A percentile compares a stretch with the other conserved stretches of the same genome.
Conservation (phyloP, 2,797 vertebrate species). For the Ptychobarbus kaznakovi region DNA sequence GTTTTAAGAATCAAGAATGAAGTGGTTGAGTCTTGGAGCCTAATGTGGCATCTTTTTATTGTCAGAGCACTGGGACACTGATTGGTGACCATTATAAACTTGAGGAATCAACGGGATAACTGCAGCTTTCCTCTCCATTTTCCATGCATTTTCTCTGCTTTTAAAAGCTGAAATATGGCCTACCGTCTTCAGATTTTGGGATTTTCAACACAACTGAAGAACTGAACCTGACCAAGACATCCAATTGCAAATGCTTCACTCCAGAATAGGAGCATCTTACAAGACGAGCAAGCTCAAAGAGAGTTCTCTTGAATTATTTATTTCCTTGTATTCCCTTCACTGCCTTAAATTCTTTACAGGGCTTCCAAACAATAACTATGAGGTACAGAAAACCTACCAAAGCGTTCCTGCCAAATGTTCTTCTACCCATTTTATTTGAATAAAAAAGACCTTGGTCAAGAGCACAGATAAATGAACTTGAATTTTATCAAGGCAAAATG, state of each 20-base stretch:
- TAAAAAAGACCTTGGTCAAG: conserved; percentile 36
- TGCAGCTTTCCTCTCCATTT: conserved; percentile 21
- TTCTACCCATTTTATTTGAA: conserved; percentile 25
- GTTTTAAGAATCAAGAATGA: conserved; percentile 29
- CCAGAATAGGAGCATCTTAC: not conserved
- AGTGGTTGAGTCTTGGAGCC: conserved; percentile 62
- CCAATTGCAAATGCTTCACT: conserved; percentile 24
- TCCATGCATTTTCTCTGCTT: conserved; percentile 17
- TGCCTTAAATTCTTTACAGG: conserved; percentile 77
- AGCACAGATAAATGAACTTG: conserved; percentile 38
- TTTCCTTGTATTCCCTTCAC: conserved; percentile 62
- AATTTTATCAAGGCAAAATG: conserved; percentile 27
- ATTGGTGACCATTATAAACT: conserved; percentile 48
- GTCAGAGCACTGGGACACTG: conserved; percentile 83
- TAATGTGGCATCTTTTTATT: conserved; percentile 66
- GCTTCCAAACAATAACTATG: conserved; percentile 73
- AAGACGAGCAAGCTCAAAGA: conserved; percentile 5
- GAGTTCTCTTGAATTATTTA: conserved; percentile 65
- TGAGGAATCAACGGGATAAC: conserved; percentile 43
- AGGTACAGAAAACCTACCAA: conserved; percentile 75
- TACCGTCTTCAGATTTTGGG: conserved; percentile 21
- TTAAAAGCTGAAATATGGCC: conserved; percentile 37
- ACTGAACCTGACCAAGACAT: conserved; percentile 1
- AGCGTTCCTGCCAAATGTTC: conserved; percentile 81
- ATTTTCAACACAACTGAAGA: conserved; percentile 7